Evolutionary conservation across 2,888 invertebrate genomes (phyloP).

Genomic region (Diarsia dahlii): DNA sequence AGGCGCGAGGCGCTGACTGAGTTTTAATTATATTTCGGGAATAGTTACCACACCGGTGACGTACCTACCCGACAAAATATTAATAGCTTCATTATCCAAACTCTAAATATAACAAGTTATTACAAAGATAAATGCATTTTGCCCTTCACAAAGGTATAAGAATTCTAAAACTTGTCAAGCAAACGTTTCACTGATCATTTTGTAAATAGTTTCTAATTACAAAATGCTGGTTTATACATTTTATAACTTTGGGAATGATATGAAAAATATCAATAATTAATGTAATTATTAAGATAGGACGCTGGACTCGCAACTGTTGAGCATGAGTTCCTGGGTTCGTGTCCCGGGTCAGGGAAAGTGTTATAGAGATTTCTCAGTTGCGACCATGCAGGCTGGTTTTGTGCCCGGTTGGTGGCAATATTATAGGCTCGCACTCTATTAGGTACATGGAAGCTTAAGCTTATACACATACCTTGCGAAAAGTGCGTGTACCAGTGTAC

Average conservation of each 20-base stretch:
- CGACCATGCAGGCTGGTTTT: too few relatives aligned
- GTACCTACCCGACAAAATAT: slow-evolving; percentile 78
- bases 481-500: too few relatives aligned
- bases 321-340: too few relatives aligned
- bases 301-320: too few relatives aligned
- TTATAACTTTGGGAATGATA: background rate
- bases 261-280: background rate
- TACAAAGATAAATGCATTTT: slow-evolving; percentile 62
- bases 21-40: slow-evolving; percentile 77
- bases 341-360: too few relatives aligned
- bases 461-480: too few relatives aligned
- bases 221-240: background rate
- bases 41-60: slow-evolving; percentile 81
- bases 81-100: slow-evolving; percentile 80
- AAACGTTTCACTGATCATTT: slow-evolving; percentile 15
- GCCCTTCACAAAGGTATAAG: background rate
- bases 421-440: too few relatives aligned
- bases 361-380: too few relatives aligned
- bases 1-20: slow-evolving; percentile 41
- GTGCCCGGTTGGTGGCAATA: too few relatives aligned
- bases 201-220: slow-evolving; percentile 23
- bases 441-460: too few relatives aligned
- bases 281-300: too few relatives aligned
- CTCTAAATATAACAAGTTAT: slow-evolving; percentile 71
- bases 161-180: background rate